Evolutionary conservation across 64 coral and sea anemone species (phyloP), one percentile per base, ranked within the genome.

Genomic region (Stichodactyla mertensii): DNA sequence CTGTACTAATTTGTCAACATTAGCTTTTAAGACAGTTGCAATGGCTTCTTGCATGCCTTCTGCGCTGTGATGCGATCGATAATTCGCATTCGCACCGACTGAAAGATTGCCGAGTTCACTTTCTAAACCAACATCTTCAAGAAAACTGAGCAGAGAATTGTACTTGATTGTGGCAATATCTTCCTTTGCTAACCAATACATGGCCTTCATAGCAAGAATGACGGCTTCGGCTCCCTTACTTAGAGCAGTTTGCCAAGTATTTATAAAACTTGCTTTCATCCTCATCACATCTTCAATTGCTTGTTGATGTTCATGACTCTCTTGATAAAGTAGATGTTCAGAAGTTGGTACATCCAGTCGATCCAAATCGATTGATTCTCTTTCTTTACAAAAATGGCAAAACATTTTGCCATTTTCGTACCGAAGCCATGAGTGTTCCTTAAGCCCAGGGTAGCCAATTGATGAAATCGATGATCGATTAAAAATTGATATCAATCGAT

Each of bases 401-500:
- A 83, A 89, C 88, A 89, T 85, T 6, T 64, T 82, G 45, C 84
- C 67, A 52, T 84, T 90, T 90, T 77, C 64, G 84, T 90, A 77
- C 52, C 54, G 51, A 36, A 90, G 84, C 88, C 88, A 85, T 0
- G 70, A 77, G 26, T 90, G 82, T 84, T 85, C 88, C n/a, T n/a
- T n/a, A n/a, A n/a, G n/a, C 36, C 36, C 36, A 2, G 36, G 36
- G 36, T 45, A 45, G 36, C 36, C 36, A 45, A 45, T 45, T 2
- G 36, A 45, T 45, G 36, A 45, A 45, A 45, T 45, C 36, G 3
- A 45, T 45, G 36, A 45, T 45, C 36, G 36, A 45, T 45, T 45
- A 45, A 45, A 45, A 45, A 4, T 45, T 2, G 36, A 45, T 45
- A 2, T 2, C 36, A 45, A 45, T 45, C 36, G 36, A 45, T 45